Evolutionary conservation across 2,797 vertebrate species (phyloP).

Genomic region (Cirrhinus mrigala): DNA sequence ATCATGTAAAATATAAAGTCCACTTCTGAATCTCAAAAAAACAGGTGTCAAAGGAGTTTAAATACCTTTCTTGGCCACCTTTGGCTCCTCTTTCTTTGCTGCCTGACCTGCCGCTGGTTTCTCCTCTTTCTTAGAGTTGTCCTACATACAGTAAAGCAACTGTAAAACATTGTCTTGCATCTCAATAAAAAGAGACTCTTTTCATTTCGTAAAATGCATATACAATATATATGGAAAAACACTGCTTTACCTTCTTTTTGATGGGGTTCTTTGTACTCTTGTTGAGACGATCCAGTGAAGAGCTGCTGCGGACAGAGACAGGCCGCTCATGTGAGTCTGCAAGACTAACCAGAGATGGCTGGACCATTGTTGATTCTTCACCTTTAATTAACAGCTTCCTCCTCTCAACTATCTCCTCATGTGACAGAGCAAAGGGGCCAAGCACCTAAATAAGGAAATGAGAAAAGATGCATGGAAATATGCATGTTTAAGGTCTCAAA

Average conservation of each 20-base stretch:
- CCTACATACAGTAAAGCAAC: slow-evolving; percentile 61
- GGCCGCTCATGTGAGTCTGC: slow-evolving; percentile 54
- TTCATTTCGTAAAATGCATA: neutral
- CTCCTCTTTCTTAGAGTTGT: slow-evolving; percentile 71
- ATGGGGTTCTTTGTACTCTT: slow-evolving; percentile 68
- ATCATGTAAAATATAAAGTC: slow-evolving; percentile 12
- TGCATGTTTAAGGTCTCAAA: neutral
- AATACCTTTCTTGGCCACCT: slow-evolving; percentile 70
- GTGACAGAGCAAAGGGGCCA: slow-evolving; percentile 81
- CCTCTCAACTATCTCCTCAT: slow-evolving; percentile 84
- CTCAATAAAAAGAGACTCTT: neutral
- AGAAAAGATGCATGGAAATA: neutral
- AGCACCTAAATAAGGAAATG: slow-evolving; percentile 76
- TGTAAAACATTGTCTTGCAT: neutral
- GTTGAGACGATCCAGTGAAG: slow-evolving; percentile 63
- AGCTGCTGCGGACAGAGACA: slow-evolving; percentile 60
- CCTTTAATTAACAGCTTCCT: slow-evolving; percentile 78
- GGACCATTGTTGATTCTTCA: slow-evolving; percentile 62
- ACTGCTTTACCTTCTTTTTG: slow-evolving; percentile 77
- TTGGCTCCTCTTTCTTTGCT: slow-evolving; percentile 71
- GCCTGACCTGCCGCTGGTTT: slow-evolving; percentile 58
- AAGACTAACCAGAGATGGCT: slow-evolving; percentile 60
- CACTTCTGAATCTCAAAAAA: neutral
- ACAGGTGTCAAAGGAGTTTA: neutral
- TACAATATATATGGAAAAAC: neutral